A percentile compares a stretch with the other conserved stretches of the same genome.
These are phyloP conservation scores for human (Homo sapiens) DNA, from an alignment of 2,113 vertebrate genomes.

Conservation along the genomic window GRCh38 chr2:201869501-201870000, in stretches of 20 bases:
- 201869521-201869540: too few species aligned
- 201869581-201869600: background rate
- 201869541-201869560: too few species aligned
- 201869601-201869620: background rate
- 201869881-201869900: conserved; percentile 47
- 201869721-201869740: background rate
- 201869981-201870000: background rate
- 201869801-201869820: background rate
- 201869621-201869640: background rate
- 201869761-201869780: background rate
- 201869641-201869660: background rate
- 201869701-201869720: background rate
- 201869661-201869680: background rate
- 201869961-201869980: background rate
- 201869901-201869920: conserved; percentile 4
- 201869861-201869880: conserved; percentile 34
- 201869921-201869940: conserved; percentile 27
- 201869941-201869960: conserved; percentile 1
- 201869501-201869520: too few species aligned
- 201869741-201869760: background rate
- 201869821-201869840: background rate
- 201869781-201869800: background rate
- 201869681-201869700: background rate
- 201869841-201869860: conserved; percentile 24
- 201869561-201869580: background rate